These are phyloP conservation scores for Alca torda DNA, from an alignment of 2,797 vertebrate species.

Conservation along the genomic window DNA sequence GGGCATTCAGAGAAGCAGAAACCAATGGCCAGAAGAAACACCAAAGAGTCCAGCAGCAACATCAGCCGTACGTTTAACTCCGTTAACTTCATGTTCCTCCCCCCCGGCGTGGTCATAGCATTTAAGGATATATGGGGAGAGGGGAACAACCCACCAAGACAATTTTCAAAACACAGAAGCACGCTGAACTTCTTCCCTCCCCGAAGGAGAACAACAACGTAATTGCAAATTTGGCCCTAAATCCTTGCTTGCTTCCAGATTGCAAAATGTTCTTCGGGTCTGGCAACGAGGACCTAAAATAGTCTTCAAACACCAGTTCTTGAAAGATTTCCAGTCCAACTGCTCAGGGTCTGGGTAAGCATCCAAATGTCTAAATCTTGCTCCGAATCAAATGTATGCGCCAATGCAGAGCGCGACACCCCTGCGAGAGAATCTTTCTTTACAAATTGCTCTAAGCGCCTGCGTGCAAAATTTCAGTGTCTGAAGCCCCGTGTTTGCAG, in stretches of 20 bases:
- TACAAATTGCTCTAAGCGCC: background rate
- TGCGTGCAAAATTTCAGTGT: background rate
- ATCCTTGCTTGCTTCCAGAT: background rate
- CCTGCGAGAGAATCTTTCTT: background rate
- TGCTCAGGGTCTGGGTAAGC: background rate
- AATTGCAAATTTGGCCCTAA: background rate
- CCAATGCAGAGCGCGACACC: background rate
- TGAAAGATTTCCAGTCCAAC: background rate
- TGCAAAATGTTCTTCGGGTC: background rate
- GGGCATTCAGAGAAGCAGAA: background rate
- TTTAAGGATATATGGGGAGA: background rate
- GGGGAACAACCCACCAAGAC: background rate
- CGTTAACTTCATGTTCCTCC: background rate
- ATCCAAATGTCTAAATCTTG: background rate
- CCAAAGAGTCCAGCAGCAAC: background rate
- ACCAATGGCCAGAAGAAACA: background rate
- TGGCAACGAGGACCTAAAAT: background rate
- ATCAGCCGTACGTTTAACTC: background rate
- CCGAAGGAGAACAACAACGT: background rate
- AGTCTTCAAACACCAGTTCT: background rate
- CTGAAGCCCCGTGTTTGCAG: constrained; percentile 8
- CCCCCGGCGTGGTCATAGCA: fast-evolving
- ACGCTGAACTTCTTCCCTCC: background rate
- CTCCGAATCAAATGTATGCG: fast-evolving
- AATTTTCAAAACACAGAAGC: background rate